phyloP scores from a whole-genome alignment of 2,797 vertebrate genomes.

The Rhabdomys pumilio region DNA sequence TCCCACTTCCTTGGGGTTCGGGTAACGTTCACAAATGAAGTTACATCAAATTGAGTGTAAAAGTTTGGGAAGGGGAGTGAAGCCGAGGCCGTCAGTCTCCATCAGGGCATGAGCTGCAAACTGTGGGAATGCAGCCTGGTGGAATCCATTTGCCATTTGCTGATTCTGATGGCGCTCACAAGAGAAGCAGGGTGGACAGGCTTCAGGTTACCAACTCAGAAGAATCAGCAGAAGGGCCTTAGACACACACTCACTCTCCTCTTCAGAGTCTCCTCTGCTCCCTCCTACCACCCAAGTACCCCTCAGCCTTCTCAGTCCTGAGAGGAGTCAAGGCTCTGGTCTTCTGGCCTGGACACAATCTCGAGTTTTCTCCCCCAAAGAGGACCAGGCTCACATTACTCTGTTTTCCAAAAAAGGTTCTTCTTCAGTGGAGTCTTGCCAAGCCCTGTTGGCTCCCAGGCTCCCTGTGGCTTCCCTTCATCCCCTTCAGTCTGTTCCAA shows the following conservation, averaged over 20 bases:
- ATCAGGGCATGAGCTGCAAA: neutral
- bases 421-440: neutral
- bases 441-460: neutral
- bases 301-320: neutral
- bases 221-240: neutral
- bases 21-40: neutral
- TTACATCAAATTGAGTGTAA: neutral
- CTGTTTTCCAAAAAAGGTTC: neutral
- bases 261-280: neutral
- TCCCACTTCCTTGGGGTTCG: neutral
- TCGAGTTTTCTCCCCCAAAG: neutral
- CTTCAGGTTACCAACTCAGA: neutral
- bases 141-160: neutral
- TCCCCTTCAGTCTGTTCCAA: constrained; percentile 63
- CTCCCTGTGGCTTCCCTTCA: neutral
- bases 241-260: neutral
- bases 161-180: neutral
- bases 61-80: neutral
- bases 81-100: neutral
- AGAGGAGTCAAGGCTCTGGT: neutral
- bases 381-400: neutral
- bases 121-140: neutral
- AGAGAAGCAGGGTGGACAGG: neutral
- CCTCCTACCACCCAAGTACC: neutral
- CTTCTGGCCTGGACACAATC: neutral